Evolutionary conservation across 2,797 vertebrate species (phyloP).

Genomic region (Clamator glandarius): DNA sequence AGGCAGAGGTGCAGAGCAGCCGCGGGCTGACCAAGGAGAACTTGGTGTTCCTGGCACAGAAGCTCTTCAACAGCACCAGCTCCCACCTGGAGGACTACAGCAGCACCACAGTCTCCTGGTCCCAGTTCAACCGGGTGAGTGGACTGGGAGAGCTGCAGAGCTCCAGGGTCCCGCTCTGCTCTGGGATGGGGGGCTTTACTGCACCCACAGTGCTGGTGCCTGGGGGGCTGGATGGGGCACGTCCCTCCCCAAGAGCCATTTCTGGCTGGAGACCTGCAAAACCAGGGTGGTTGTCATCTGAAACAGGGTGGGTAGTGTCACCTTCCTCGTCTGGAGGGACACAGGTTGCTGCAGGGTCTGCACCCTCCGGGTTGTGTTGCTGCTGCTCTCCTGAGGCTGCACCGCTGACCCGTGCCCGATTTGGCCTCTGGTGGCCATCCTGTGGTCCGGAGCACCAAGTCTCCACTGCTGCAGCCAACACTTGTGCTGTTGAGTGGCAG

Average conservation of each 20-base stretch:
- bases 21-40: constrained; percentile 94
- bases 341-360: not conserved
- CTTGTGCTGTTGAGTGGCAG: not conserved
- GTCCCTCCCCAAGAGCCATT: not conserved
- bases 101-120: constrained; percentile 92
- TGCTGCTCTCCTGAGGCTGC: rapidly evolving
- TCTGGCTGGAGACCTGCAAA: not conserved
- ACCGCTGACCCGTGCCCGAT: rapidly evolving
- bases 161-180: rapidly evolving
- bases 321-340: not conserved
- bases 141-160: not conserved
- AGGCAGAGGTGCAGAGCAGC: constrained; percentile 93
- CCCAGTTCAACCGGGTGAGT: constrained; percentile 94
- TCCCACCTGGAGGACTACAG: constrained; percentile 89
- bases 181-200: not conserved
- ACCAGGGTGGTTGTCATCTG: rapidly evolving
- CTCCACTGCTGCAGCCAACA: rapidly evolving
- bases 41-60: constrained; percentile 94
- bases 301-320: rapidly evolving
- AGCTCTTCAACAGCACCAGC: constrained; percentile 89
- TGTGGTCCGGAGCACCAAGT: not conserved
- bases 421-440: rapidly evolving
- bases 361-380: rapidly evolving
- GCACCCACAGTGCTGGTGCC: rapidly evolving
- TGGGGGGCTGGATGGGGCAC: rapidly evolving